Percentiles rank a stretch among this genome's conserved stretches.
Evolutionary conservation across 2,888 invertebrate species (phyloP).

Genomic region (Eristalis pertinax): DNA sequence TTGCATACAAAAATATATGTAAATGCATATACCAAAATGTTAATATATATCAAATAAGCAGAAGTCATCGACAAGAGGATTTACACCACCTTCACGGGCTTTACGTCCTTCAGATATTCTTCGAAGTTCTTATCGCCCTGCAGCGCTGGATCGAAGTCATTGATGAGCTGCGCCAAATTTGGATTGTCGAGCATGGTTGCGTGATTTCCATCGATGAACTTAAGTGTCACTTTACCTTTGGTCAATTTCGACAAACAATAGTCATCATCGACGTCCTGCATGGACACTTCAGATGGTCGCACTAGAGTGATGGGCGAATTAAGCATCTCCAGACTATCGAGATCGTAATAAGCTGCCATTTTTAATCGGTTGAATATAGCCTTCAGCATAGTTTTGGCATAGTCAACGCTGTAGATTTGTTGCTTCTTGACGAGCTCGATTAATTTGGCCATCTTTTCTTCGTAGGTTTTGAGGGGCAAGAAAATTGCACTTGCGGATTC

Average conservation of each 20-base stretch:
- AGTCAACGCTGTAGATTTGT: conserved; percentile 79
- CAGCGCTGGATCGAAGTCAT: conserved; percentile 80
- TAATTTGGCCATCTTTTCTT: conserved; percentile 83
- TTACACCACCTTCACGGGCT: conserved; percentile 72
- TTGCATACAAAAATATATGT: conserved; percentile 37
- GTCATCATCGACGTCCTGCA: conserved; percentile 84
- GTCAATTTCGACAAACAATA: conserved; percentile 86
- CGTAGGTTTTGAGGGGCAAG: conserved; percentile 83
- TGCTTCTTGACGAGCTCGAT: conserved; percentile 81
- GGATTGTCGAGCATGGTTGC: conserved; percentile 86
- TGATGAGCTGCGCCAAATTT: conserved; percentile 85
- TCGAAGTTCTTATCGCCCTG: conserved; percentile 78
- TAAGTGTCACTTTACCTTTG: conserved; percentile 83
- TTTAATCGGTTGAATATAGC: conserved; percentile 83
- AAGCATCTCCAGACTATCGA: conserved; percentile 79
- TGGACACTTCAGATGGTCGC: conserved; percentile 84
- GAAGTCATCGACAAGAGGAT: neutral
- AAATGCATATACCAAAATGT: conserved; percentile 25
- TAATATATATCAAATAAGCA: conserved; percentile 37
- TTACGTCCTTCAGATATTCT: conserved; percentile 76
- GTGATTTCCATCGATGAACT: conserved; percentile 88
- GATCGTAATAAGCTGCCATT: conserved; percentile 82
- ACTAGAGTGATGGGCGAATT: conserved; percentile 85
- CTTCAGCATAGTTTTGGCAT: conserved; percentile 80
- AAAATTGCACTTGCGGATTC: conserved; percentile 81